phyloP scores from a whole-genome alignment of 2,113 vertebrate genomes.

The Callocephalon fimbriatum region DNA sequence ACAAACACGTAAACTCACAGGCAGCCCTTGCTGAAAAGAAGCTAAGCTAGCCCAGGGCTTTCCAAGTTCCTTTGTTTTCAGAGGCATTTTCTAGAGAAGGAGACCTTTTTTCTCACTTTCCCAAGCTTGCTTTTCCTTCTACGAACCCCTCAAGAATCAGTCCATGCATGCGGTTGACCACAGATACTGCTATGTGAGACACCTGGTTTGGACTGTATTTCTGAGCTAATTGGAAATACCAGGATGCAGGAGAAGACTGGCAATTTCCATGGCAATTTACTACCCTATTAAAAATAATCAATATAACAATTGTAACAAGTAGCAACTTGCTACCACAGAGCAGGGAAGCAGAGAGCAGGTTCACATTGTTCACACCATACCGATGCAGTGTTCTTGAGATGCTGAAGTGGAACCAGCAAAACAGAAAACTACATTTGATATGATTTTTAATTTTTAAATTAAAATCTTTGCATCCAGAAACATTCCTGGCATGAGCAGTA shows the following conservation, averaged over 20 bases:
- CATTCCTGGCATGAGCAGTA: neutral
- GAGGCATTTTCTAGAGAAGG: neutral
- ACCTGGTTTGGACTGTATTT: neutral
- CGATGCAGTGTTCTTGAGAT: accelerated
- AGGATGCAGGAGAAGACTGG: neutral
- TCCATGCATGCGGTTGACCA: neutral
- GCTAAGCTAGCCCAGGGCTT: neutral
- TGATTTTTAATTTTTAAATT: neutral
- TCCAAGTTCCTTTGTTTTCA: neutral
- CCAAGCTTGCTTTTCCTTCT: neutral
- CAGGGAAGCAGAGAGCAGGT: neutral
- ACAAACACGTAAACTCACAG: neutral
- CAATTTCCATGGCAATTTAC: neutral
- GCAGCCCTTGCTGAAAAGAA: neutral
- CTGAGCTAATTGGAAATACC: neutral
- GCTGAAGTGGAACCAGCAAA: neutral
- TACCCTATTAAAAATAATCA: neutral
- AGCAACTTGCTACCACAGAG: neutral
- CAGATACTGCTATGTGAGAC: neutral
- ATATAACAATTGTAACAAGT: neutral
- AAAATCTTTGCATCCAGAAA: neutral
- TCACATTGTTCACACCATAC: neutral
- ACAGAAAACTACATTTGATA: neutral
- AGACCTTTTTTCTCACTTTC: neutral
- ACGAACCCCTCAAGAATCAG: neutral